Evolutionary conservation across 2,113 vertebrate genomes (phyloP), one percentile per base, ranked within the genome.

Genomic region (Stercorarius parasiticus): DNA sequence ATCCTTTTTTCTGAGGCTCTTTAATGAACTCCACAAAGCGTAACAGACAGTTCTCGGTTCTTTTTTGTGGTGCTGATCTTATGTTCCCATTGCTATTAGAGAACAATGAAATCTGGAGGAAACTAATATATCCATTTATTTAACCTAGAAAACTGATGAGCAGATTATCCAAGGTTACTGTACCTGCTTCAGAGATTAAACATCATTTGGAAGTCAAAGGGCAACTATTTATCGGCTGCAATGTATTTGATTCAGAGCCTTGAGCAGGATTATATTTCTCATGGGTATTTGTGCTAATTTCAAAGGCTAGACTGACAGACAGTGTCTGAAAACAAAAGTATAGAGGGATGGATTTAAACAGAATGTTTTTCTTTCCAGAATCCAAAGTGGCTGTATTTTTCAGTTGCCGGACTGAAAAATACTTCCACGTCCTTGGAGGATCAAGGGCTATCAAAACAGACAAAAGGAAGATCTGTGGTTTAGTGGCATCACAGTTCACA

Each of bases 401-500:
- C 86, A 89, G 78, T 88, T 91, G 42, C 90, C 86, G 78, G 82
- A 90, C 86, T 83, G 83, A 94, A 94, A 97, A 95, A 95, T 93
- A 86, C 90, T 93, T 96, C 90, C 93, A 90, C 21, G 42, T 97
- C 82, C 86, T 96, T 71, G 90, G 88, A 95, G 96, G 96, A 97
- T 87, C 96, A 93, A 95, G 97, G 94, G 92, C 96, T 97, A 97
- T 95, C 96, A 94, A 98, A 98, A 98, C 97, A 98, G 97, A 97
- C 95, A 97, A 96, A 97, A 96, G 96, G 97, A 97, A 97, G 95
- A 97, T 92, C 84, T 92, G 91, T 89, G 95, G 97, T 94, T 97
- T 96, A 93, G 82, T 93, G 84, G 88, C 93, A 96, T 96, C 94
- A 42, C 45, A 92, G 86, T 92, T 96, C 98, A 98, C 98, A 97